A percentile compares a stretch with the other conserved stretches of the same genome.
Evolutionary conservation across 2,797 vertebrate species (phyloP).

Genomic region (Xenops minutus): DNA sequence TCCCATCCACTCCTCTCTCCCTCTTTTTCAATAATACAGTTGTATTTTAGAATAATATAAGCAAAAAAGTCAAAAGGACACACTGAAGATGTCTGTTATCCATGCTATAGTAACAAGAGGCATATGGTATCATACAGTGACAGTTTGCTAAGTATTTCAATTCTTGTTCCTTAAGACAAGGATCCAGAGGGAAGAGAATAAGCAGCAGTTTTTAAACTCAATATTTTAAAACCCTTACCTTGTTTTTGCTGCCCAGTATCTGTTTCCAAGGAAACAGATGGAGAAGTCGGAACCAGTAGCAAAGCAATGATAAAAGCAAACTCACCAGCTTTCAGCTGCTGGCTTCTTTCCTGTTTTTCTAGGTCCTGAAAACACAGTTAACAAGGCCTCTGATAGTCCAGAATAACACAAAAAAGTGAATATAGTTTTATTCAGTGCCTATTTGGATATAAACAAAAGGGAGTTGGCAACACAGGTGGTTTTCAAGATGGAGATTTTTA

Average conservation of each 20-base stretch:
- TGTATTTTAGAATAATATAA: not conserved
- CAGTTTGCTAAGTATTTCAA: not conserved
- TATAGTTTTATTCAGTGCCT: not conserved
- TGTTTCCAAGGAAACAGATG: constrained; percentile 65
- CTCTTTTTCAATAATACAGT: not conserved
- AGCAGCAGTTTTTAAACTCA: constrained; percentile 13
- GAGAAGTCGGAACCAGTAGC: not conserved
- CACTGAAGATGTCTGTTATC: not conserved
- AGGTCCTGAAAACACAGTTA: not conserved
- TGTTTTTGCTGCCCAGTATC: not conserved
- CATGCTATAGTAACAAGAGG: rapidly evolving
- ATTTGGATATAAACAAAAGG: not conserved
- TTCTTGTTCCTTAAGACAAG: not conserved
- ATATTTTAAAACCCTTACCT: constrained; percentile 31
- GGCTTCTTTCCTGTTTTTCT: not conserved
- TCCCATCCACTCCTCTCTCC: not conserved
- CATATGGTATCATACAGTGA: rapidly evolving
- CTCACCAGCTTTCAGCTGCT: not conserved
- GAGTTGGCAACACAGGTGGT: not conserved
- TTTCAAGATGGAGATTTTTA: not conserved
- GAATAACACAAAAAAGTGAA: not conserved
- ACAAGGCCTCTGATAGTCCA: not conserved
- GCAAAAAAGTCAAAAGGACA: not conserved
- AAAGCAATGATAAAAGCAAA: not conserved
- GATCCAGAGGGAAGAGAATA: not conserved